Percentiles rank a stretch among this genome's conserved stretches.
Evolutionary conservation across 2,888 invertebrate genomes (phyloP).

Genomic region (Amaurobius ferox): DNA sequence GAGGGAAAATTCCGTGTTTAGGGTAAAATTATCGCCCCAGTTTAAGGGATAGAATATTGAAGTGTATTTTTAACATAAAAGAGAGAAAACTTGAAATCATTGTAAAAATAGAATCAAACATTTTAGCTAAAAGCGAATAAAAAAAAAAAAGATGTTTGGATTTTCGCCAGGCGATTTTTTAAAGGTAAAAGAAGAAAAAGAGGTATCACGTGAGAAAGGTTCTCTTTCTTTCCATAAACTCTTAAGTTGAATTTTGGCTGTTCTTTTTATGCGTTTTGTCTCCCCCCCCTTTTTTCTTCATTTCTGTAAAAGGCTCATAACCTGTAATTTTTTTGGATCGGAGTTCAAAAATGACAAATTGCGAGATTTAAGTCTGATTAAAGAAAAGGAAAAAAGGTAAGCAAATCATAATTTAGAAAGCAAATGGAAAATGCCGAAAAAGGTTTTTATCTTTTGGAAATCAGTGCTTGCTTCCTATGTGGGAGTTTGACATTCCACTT

Average conservation of each 20-base stretch:
- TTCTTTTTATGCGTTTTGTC: not conserved
- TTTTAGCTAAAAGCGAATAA: not conserved
- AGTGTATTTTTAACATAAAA: not conserved
- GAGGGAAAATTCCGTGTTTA: not conserved
- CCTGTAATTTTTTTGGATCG: slow-evolving; percentile 18
- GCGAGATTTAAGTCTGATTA: not conserved
- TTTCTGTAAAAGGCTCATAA: too few relatives aligned
- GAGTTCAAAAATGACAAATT: slow-evolving; percentile 3
- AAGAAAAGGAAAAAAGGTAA: slow-evolving; percentile 4
- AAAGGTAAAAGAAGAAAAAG: not conserved
- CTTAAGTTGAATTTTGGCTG: not conserved
- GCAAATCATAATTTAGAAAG: not conserved
- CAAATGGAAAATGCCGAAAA: too few relatives aligned
- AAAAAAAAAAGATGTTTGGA: too few relatives aligned
- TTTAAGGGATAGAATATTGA: not conserved
- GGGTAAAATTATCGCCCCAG: not conserved
- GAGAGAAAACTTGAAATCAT: slow-evolving; percentile 1
- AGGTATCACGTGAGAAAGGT: not conserved
- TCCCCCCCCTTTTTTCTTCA: too few relatives aligned
- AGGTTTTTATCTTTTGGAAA: too few relatives aligned
- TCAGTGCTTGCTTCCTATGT: too few relatives aligned
- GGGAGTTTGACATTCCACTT: too few relatives aligned
- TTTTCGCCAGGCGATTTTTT: slow-evolving; percentile 11
- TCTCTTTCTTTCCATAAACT: too few relatives aligned
- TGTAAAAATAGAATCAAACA: slow-evolving; percentile 4